Base-by-base conservation (phyloP, 1,140 invertebrate species). In the Rhyzopertha dominica region DNA sequence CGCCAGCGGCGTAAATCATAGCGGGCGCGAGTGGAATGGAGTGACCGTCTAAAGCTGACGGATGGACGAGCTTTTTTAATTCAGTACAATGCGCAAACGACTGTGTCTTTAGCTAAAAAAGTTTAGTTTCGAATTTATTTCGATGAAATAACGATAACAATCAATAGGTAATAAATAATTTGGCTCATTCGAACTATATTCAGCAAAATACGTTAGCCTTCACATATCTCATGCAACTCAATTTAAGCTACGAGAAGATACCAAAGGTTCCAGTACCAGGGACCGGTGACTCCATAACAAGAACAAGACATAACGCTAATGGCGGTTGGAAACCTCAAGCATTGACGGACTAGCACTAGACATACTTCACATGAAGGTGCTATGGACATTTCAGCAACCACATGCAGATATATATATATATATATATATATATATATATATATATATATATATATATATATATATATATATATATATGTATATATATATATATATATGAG, bases 1-100 rank as follows among this genome's bases (percentile, higher is more conserved):
- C 47, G 48, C 47, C 45, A 49, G 35, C 40, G 39, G 40, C 35
- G 45, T 56, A 56, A 56, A 49, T 56, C 47, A 56, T 45, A 45
- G 23, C 43, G 8, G 8, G 22, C 5, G 17, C n/a, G 19, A 18
- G n/a, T 17, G 12, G 14, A 18, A 35, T 35, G 32, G 8, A 35
- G 10, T 35, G 32, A 13, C 19, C 13, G 19, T n/a, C 32, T 16
- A 18, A 18, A 16, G 32, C 17, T 35, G 17, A 17, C 32, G 19
- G 17, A 35, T 35, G 14, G n/a, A 16, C 32, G 19, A 18, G 32
- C 19, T 18, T n/a, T 10, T 35, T n/a, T 18, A 18, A 13, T 13
- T 16, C 32, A 35, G 10, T 35, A 35, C 32, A 17, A 17, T 17
- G n/a, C 32, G 32, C 14, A n/a, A 14, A 13, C 14, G 32, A 35